Evolutionary conservation across 2,888 invertebrate genomes (phyloP), one percentile per base, ranked within the genome.

Genomic region (Epistrophe eligans): DNA sequence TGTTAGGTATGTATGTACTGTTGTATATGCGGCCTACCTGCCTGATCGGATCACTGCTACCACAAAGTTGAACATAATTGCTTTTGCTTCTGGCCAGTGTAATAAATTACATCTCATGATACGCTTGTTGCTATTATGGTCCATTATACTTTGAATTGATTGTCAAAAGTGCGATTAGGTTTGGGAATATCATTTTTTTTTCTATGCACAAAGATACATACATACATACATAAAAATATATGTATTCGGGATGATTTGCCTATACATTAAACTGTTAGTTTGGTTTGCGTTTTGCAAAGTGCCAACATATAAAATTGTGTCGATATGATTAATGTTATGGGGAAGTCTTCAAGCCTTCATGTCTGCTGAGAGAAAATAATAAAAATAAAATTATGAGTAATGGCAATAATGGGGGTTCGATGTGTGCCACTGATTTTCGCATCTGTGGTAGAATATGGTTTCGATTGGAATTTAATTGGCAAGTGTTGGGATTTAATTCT

Each of bases 21-120:
- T n/a, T n/a, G n/a, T 24, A 24, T 24, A 35, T 35, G 32, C 24
- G 24, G 24, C 24, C 52, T 24, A 15, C 60, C 40, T 64, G 17
- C 67, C 40, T 66, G 17, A 35, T 66, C 48, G 62, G 70, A 71
- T 71, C 80, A 80, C 64, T 24, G 40, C 52, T 55, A 55, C 52
- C 55, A 70, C 10, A 40, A 28, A 64, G 71, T 64, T 71, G 70
- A 79, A 79, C 76, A 83, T 87, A 87, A 87, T 87, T 87, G 87
- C 87, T 87, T 84, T 83, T 79, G 87, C 87, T 87, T 79, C 83
- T 87, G 83, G 87, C 79, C 79, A 87, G 28, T 66, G 83, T 83
- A 87, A 87, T 87, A 87, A 87, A 87, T 87, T 79, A 87, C 83
- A 87, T 87, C 87, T 83, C 83, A 87, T 87, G 87, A 87, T 87